Evolutionary conservation across 2,888 invertebrate species (phyloP).

Genomic region (Hedychridium roseum): DNA sequence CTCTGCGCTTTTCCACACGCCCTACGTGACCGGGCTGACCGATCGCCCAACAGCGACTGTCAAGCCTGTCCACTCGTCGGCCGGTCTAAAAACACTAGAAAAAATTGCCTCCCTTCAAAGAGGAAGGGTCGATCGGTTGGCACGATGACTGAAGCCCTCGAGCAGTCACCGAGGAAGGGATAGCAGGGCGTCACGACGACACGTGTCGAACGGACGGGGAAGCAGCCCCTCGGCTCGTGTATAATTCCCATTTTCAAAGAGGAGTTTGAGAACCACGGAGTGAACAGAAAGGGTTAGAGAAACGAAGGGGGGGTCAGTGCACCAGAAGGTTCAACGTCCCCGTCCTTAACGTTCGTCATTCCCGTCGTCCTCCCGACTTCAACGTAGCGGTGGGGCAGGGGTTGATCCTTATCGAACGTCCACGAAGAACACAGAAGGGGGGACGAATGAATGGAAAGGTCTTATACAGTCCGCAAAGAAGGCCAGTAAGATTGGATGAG

Average conservation of each 20-base stretch:
- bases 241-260: no score
- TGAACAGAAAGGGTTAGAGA: conserved; percentile 16
- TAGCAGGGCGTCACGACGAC: conserved; percentile 14
- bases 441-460: conserved; percentile 25
- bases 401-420: conserved; percentile 30
- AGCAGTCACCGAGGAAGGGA: neutral
- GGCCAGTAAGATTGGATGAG: neutral
- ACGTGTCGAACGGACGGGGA: no score
- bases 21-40: no score
- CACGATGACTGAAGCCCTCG: no score
- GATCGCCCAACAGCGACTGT: no score
- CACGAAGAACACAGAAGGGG: conserved; percentile 24
- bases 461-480: neutral
- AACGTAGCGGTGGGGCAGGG: conserved; percentile 28
- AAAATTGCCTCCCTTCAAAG: no score
- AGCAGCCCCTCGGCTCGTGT: neutral
- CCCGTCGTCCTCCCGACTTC: conserved; percentile 28
- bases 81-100: no score
- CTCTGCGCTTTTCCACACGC: no score
- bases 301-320: conserved; percentile 20
- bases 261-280: neutral
- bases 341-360: conserved; percentile 36
- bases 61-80: no score
- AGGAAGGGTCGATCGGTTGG: no score
- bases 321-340: conserved; percentile 33